A percentile compares a stretch with the other conserved stretches of the same genome.
Conservation (phyloP, 2,797 vertebrate species). For the Trematomus bernacchii region DNA sequence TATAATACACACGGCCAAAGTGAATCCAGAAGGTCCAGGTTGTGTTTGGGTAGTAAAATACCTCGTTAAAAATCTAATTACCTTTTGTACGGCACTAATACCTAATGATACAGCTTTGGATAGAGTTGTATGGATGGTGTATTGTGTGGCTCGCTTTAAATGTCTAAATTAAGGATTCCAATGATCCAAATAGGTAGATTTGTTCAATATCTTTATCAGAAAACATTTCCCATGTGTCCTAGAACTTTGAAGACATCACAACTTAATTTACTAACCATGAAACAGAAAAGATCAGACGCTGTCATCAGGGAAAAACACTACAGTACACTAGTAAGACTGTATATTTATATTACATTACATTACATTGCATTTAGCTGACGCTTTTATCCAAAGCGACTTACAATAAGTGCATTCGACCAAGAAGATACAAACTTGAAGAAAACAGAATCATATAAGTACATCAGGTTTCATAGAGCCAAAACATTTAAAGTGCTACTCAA, state of each 20-base stretch:
- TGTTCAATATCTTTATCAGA: background rate
- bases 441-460: too few relatives aligned
- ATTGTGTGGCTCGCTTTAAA: background rate
- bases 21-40: background rate
- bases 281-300: too few relatives aligned
- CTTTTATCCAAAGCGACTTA: too few relatives aligned
- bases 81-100: background rate
- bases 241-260: background rate
- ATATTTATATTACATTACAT: too few relatives aligned
- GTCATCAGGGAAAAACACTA: too few relatives aligned
- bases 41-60: constrained; percentile 1
- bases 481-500: too few relatives aligned
- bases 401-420: too few relatives aligned
- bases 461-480: too few relatives aligned
- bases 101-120: background rate
- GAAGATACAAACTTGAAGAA: too few relatives aligned
- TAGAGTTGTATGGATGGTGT: background rate
- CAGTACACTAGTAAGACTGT: too few relatives aligned
- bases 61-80: background rate
- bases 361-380: too few relatives aligned
- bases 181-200: background rate
- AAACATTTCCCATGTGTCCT: background rate
- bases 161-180: background rate
- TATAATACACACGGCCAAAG: background rate
- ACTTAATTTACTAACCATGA: too few relatives aligned